phyloP scores from a whole-genome alignment of 2,888 invertebrate species.

The Mimumesa dahlbomi region DNA sequence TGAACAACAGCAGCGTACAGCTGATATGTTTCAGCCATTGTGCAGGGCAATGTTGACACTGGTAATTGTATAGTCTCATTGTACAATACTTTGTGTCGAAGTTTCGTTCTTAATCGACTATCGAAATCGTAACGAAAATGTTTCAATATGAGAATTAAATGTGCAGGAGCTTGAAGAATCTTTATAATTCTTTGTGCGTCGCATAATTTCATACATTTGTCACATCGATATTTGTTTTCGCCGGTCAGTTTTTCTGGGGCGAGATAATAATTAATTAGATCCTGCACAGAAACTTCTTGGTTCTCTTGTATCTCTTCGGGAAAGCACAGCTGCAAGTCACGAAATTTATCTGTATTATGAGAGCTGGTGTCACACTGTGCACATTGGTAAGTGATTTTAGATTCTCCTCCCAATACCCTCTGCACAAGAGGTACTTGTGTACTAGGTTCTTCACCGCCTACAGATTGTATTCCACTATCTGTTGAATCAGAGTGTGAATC shows the following conservation, averaged over 20 bases:
- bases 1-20: conserved; percentile 93
- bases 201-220: conserved; percentile 87
- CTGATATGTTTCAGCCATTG: conserved; percentile 82
- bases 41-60: conserved; percentile 66
- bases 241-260: conserved; percentile 89
- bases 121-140: conserved; percentile 89
- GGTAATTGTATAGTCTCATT: conserved; percentile 82
- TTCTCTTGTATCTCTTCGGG: conserved; percentile 81
- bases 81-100: conserved; percentile 86
- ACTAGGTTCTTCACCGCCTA: conserved; percentile 73
- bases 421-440: conserved; percentile 82
- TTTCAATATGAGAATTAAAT: conserved; percentile 90
- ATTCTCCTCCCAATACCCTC: conserved; percentile 88
- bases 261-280: conserved; percentile 89
- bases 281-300: conserved; percentile 86
- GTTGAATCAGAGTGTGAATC: conserved; percentile 79
- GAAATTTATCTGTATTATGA: conserved; percentile 88
- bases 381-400: conserved; percentile 89
- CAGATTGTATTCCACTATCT: conserved; percentile 79
- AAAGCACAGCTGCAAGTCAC: conserved; percentile 90
- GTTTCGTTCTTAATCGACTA: conserved; percentile 88
- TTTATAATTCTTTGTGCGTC: conserved; percentile 88
- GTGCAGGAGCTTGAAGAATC: conserved; percentile 88
- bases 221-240: conserved; percentile 92
- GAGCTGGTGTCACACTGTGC: conserved; percentile 87